Evolutionary conservation across 2,888 invertebrate genomes (phyloP).

Genomic region (Alviniconcha strummeri): DNA sequence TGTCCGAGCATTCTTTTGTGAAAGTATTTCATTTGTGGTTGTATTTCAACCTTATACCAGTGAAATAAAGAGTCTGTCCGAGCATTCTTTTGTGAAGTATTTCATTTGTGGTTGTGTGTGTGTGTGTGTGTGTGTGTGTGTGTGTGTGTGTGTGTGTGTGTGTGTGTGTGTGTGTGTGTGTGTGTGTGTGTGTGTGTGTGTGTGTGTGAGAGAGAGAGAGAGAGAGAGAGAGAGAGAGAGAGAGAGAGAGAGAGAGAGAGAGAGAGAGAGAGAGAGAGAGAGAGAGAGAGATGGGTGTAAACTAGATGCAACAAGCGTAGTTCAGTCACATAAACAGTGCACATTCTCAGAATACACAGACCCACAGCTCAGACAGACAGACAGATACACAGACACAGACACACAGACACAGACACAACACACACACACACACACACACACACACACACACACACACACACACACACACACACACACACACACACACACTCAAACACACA

Average conservation of each 20-base stretch:
- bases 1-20: constrained; percentile 14
- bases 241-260: not conserved
- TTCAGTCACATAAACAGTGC: not conserved
- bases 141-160: not conserved
- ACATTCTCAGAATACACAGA: not conserved
- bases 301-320: not conserved
- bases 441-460: no score
- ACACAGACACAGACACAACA: no score
- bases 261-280: not conserved
- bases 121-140: not conserved
- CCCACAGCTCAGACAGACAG: not conserved
- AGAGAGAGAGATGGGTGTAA: not conserved
- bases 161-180: not conserved
- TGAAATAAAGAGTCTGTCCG: constrained; percentile 35
- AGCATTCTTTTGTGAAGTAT: not conserved
- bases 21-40: not conserved
- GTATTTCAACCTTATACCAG: constrained; percentile 32
- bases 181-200: not conserved
- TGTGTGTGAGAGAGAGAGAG: not conserved
- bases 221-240: not conserved
- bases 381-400: not conserved
- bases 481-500: not conserved
- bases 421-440: no score
- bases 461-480: not conserved
- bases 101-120: not conserved